Evolutionary conservation across 2,888 invertebrate species (phyloP), one percentile per base, ranked within the genome.

Genomic region (Trichopria drosophilae): DNA sequence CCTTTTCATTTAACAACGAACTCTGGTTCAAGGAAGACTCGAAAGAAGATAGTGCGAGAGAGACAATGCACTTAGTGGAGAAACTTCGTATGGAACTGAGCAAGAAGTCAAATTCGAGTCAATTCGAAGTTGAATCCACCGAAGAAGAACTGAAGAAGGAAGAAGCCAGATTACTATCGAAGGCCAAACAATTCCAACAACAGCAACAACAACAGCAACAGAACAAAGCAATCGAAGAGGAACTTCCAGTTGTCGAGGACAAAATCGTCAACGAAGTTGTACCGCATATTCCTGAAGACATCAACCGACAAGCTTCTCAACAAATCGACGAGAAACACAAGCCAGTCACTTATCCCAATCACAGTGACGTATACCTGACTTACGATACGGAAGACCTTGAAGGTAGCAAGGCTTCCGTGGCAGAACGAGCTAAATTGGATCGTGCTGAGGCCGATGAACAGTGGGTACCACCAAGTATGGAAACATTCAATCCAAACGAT

Each of bases 11-110:
- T 50, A 83, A 82, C 58, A 82, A 82, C 34, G 84, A 85, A 57
- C 80, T 84, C 65, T 77, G 87, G 57, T 85, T 87, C 66, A 86
- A 87, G 67, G 88, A 88, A 67, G 88, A 89, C 68, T 84, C 87
- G 3, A 88, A 88, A 68, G 92, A 92, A 71, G 88, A 88, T 64
- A 88, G 88, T 62, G 88, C 88, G 0, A 81, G 88, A 55, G 92
- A 90, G 71, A 93, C 93, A 0, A 77, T 89, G 53, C 87, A 90
- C 76, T 79, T 93, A 20, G 88, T 93, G 4, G 90, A 92, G 67
- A 90, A 93, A 67, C 77, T 93, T 13, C 80, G 92, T 39, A 82
- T 86, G 81, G 85, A 85, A 66, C 78, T 88, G 63, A 79, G 80
- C 23, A 86, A 87, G 68, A 87, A 86, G 72, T 81, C 84, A 13